A percentile compares a stretch with the other conserved stretches of the same genome.
Evolutionary conservation across 2,113 vertebrate species (phyloP).

Genomic region (Otocyon megalotis): DNA sequence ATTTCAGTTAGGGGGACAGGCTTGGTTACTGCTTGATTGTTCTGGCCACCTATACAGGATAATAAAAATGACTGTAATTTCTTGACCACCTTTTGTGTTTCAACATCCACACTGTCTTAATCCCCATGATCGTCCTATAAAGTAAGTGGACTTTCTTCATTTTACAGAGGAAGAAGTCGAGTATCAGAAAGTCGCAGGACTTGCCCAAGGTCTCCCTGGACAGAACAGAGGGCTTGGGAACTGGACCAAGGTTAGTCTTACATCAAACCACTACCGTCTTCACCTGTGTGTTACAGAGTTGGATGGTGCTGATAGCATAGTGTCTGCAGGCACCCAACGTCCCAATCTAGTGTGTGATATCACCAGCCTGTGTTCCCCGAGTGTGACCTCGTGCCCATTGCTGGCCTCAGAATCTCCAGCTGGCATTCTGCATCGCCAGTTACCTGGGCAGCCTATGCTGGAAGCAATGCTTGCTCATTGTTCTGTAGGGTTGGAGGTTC

Average conservation of each 20-base stretch:
- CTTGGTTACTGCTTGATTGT: background rate
- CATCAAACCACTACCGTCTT: fast-evolving
- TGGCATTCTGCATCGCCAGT: background rate
- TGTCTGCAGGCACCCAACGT: background rate
- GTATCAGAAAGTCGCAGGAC: background rate
- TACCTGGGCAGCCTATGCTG: too few species aligned
- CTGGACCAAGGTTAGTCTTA: background rate
- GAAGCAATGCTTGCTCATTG: background rate
- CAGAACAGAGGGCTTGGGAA: background rate
- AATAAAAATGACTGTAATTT: background rate
- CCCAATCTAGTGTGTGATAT: background rate
- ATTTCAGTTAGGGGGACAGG: background rate
- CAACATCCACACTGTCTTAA: too few species aligned
- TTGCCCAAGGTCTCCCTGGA: background rate
- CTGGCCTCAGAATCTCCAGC: background rate
- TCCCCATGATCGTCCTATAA: fast-evolving
- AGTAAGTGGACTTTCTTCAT: background rate
- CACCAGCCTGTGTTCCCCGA: background rate
- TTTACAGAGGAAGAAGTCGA: background rate
- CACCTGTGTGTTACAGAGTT: fast-evolving
- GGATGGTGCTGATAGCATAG: fast-evolving
- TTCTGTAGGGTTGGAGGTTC: background rate
- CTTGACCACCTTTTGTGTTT: background rate
- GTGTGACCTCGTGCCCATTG: fast-evolving
- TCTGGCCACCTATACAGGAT: background rate